Evolutionary conservation across 2,113 vertebrate genomes (phyloP).

Genomic region (Dicaeum eximium): DNA sequence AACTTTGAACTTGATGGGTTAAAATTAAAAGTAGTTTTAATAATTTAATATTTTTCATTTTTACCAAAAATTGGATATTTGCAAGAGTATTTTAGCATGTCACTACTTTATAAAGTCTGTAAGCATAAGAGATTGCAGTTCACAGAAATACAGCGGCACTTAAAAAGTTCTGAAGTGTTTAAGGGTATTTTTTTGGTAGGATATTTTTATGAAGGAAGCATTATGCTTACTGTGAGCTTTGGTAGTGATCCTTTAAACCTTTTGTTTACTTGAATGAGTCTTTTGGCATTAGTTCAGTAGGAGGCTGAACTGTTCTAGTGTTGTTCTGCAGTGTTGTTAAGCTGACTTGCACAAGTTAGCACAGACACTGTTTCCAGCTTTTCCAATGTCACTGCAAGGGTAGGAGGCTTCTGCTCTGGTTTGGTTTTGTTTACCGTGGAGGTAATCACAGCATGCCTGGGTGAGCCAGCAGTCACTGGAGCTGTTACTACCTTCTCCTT

Average conservation of each 20-base stretch:
- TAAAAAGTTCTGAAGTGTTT: not conserved
- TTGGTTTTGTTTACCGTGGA: not conserved
- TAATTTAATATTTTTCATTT: not conserved
- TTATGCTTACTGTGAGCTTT: not conserved
- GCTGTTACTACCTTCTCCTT: not conserved
- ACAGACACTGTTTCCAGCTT: not conserved
- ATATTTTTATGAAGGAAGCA: not conserved
- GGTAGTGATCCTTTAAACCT: slow-evolving; percentile 33
- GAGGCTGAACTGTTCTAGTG: not conserved
- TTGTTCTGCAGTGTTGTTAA: not conserved
- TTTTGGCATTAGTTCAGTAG: not conserved
- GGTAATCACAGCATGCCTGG: not conserved
- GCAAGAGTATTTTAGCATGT: not conserved
- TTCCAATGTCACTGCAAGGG: not conserved
- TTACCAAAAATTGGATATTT: not conserved
- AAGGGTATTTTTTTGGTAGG: not conserved
- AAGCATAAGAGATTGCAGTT: not conserved
- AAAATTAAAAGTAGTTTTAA: not conserved
- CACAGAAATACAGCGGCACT: not conserved
- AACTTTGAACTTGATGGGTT: not conserved
- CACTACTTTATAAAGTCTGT: not conserved
- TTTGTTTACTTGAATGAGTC: slow-evolving; percentile 8
- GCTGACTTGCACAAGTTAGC: not conserved
- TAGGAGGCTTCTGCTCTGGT: not conserved
- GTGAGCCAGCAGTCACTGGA: not conserved